These are phyloP conservation scores for Hystrix brachyura DNA, from an alignment of 2,113 vertebrate species.

Conservation along the genomic window DNA sequence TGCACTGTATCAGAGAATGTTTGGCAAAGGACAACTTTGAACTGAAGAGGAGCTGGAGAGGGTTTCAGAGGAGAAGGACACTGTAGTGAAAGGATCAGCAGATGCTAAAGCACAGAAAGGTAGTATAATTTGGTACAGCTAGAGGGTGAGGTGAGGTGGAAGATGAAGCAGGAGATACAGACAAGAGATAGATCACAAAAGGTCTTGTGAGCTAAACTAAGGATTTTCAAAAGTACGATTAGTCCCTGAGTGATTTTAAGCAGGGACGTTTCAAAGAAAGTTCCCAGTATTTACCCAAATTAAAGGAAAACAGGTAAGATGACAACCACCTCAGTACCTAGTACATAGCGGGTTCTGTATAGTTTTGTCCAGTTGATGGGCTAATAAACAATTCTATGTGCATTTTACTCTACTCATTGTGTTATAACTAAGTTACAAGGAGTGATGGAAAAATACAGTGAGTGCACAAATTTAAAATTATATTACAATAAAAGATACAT, in stretches of 20 bases:
- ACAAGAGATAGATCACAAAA: neutral
- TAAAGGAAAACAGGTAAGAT: conserved; percentile 20
- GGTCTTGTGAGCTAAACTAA: neutral
- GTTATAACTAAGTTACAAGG: neutral
- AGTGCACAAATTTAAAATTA: neutral
- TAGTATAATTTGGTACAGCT: neutral
- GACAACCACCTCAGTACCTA: neutral
- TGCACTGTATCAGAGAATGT: neutral
- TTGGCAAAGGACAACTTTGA: conserved; percentile 11
- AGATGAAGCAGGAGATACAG: neutral
- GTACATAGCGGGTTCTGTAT: neutral
- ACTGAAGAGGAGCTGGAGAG: neutral
- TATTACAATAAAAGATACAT: neutral
- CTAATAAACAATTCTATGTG: neutral
- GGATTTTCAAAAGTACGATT: neutral
- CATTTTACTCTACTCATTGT: neutral
- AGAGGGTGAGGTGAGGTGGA: neutral
- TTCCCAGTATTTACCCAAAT: neutral
- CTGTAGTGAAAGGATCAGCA: neutral
- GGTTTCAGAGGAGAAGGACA: neutral
- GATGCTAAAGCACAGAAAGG: neutral
- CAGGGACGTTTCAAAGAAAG: neutral
- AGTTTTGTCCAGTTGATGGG: neutral
- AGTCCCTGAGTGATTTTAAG: neutral
- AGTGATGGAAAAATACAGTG: neutral